Conservation (phyloP, 2,797 vertebrate genomes). For the Gambusia yucatana region DNA sequence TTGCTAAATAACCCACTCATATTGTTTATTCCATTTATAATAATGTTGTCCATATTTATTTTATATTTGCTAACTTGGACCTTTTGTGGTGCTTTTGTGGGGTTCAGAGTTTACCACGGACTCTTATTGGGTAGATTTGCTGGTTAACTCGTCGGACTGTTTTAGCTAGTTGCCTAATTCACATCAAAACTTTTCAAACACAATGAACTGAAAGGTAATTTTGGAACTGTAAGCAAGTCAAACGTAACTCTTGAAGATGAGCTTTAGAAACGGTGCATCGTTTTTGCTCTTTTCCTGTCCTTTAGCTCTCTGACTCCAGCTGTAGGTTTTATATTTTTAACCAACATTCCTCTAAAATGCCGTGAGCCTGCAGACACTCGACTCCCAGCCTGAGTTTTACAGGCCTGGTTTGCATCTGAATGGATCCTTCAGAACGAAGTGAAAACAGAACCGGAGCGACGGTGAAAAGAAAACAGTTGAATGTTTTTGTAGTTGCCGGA, state of each 20-base stretch:
- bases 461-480: conserved; percentile 35
- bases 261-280: background rate
- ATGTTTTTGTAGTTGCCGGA: conserved; percentile 35
- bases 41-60: background rate
- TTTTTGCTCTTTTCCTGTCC: conserved; percentile 19
- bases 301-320: conserved; percentile 18
- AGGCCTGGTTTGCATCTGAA: conserved; percentile 47
- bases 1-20: background rate
- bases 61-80: background rate
- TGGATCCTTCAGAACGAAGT: conserved; percentile 32
- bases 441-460: conserved; percentile 5
- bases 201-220: background rate
- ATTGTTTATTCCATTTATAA: background rate
- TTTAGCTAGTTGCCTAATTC: background rate
- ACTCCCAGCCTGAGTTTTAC: conserved; percentile 58
- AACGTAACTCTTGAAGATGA: background rate
- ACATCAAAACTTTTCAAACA: background rate
- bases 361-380: conserved; percentile 40
- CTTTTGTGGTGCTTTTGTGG: too few species aligned
- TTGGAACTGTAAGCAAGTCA: background rate
- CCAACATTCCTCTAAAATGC: conserved; percentile 55
- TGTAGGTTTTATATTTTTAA: conserved; percentile 20
- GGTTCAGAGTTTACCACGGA: background rate
- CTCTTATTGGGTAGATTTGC: background rate
- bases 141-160: background rate